Evolutionary conservation across 2,797 vertebrate species (phyloP).

Genomic region (Lycodopsis pacificus): DNA sequence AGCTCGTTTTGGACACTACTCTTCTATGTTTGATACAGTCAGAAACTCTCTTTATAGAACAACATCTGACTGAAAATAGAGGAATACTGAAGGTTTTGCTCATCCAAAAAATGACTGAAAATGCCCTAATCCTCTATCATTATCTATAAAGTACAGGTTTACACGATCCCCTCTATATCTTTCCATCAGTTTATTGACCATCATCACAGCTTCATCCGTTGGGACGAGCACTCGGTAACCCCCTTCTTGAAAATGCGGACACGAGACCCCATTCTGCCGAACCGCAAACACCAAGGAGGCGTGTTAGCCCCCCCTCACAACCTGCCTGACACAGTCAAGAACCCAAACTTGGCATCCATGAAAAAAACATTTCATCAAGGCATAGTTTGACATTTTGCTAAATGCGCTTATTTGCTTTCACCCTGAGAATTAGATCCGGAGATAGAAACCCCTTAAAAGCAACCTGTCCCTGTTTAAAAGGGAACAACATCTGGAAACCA

Average conservation of each 20-base stretch:
- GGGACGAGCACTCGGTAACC: conserved; percentile 13
- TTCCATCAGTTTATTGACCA: not conserved
- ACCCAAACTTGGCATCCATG: not conserved
- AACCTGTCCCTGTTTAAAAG: not conserved
- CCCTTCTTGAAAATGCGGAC: conserved; percentile 23
- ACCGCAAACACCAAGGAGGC: not conserved
- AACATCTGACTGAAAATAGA: not conserved
- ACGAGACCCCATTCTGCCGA: conserved; percentile 6
- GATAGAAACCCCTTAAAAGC: not conserved
- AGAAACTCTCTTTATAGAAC: not conserved
- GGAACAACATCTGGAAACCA: not conserved
- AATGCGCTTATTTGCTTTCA: not conserved
- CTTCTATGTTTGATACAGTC: conserved; percentile 5
- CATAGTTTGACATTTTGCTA: not conserved
- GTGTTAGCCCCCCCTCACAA: not conserved
- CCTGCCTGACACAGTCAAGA: not conserved
- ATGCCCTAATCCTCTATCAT: not conserved
- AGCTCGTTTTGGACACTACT: not conserved
- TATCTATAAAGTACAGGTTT: not conserved
- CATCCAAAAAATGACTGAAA: not conserved
- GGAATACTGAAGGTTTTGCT: not conserved
- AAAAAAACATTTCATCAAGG: not conserved
- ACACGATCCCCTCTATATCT: not conserved
- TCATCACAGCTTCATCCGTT: not conserved
- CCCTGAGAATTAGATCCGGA: not conserved